phyloP scores from a whole-genome alignment of 1,140 invertebrate species.

The Drosophila kikkawai region DNA sequence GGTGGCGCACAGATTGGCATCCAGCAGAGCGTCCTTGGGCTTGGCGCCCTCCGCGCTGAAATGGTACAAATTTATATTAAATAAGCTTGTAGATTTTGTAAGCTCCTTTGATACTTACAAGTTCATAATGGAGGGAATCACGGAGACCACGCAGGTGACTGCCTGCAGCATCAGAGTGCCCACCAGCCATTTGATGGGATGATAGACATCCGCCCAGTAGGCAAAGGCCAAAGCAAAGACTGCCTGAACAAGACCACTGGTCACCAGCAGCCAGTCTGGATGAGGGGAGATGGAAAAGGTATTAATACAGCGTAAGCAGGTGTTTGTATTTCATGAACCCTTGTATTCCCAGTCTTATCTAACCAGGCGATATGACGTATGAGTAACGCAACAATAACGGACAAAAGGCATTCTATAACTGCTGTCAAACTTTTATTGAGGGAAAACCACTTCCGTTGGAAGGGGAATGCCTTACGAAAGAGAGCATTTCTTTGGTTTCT shows the following conservation, averaged over 20 bases:
- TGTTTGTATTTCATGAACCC: neutral
- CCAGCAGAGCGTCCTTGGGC: conserved; percentile 49
- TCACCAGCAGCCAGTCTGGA: conserved; percentile 87
- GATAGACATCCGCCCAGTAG: conserved; percentile 88
- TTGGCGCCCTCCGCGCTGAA: conserved; percentile 57
- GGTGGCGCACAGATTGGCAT: conserved; percentile 66
- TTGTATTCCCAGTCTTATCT: conserved; percentile 20
- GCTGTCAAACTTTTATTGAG: conserved; percentile 3
- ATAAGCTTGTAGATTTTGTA: neutral
- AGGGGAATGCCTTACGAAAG: neutral
- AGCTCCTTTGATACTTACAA: conserved; percentile 55
- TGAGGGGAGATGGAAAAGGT: neutral
- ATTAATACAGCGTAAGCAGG: neutral
- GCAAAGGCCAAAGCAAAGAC: conserved; percentile 86
- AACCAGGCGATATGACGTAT: conserved; percentile 41
- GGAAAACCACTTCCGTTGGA: conserved; percentile 20
- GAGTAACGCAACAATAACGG: conserved; percentile 29
- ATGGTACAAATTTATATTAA: neutral
- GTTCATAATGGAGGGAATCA: conserved; percentile 87
- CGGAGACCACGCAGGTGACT: conserved; percentile 85
- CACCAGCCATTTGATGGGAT: conserved; percentile 87
- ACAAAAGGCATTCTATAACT: neutral
- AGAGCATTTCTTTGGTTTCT: neutral
- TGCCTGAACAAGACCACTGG: conserved; percentile 86
- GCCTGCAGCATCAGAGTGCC: conserved; percentile 87